Conservation (phyloP, 2,888 invertebrate genomes). For the Muscina levida region DNA sequence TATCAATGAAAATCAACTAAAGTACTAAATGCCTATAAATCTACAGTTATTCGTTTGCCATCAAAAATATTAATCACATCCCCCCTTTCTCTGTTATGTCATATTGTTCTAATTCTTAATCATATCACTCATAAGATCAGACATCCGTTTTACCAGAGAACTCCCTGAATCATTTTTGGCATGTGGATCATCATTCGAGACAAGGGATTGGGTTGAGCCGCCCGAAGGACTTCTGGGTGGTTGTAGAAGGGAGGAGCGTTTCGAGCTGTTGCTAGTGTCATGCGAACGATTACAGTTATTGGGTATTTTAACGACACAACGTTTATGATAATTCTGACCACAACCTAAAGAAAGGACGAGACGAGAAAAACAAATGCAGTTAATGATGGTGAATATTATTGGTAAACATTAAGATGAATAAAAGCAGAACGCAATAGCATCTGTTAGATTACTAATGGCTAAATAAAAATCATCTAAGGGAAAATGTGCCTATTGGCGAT, state of each 20-base stretch:
- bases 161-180: conserved; percentile 80
- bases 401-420: background rate
- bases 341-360: conserved; percentile 85
- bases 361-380: background rate
- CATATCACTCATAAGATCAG: conserved; percentile 82
- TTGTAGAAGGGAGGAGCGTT: conserved; percentile 79
- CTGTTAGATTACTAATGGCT: background rate
- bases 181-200: conserved; percentile 81
- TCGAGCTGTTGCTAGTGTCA: conserved; percentile 74
- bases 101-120: conserved; percentile 78
- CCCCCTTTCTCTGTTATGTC: too few species aligned
- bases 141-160: conserved; percentile 89
- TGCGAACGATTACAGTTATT: conserved; percentile 92
- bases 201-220: conserved; percentile 84
- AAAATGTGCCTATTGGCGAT: background rate
- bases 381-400: background rate
- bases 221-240: conserved; percentile 87
- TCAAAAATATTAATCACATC: too few species aligned
- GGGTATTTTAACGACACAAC: conserved; percentile 97
- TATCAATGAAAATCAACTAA: too few species aligned
- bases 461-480: background rate
- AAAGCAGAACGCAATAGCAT: background rate
- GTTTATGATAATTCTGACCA: conserved; percentile 98
- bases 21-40: too few species aligned
- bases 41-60: too few species aligned